Base-by-base conservation (phyloP, 2,113 vertebrate genomes). In the Himantopus leucocephalus region DNA sequence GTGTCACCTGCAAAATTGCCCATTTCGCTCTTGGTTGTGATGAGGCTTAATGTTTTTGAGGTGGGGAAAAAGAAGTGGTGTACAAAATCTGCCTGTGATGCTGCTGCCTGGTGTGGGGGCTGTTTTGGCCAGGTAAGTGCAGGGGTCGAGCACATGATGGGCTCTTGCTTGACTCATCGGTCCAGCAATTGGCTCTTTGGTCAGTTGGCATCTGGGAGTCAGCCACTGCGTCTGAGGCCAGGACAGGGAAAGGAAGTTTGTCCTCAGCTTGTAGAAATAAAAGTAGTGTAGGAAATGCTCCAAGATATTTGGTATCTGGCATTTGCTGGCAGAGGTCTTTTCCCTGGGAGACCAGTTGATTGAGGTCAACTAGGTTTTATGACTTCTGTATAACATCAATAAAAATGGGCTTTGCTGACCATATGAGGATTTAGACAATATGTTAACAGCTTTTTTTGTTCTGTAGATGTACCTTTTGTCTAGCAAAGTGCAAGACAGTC, bases 71-170 rank as follows among this genome's bases (percentile, higher is more conserved):
- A 26, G 23, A 60, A 68, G 21, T 4, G 32, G 5, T 45, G 18
- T 53, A 35, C 9, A 52, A 37, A 74, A 37, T n/a, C 14, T 66
- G 2, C 35, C 47, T 80, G 55, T 30, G 39, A 5, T 52, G 50
- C 66, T 48, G 27, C 45, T 87, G 39, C 45, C 20, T 17, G 11
- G 5, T 32, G 12, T 3, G 6, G 39, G 8, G 37, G 7, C 32
- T 11, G 41, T 63, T 91, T 75, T n/a, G 60, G 32, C n/a, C 52
- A 12, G 15, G 13, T 22, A 4, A 34, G 12, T 12, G 10, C 50
- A 60, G 32, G 11, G 14, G 2, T 47, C 1, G 0, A 2, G 15
- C 3, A 3, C 15, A 1, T 1, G 4, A 11, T 1, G 2, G 50
- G 27, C 50, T 78, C 24, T 43, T 1, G 1, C 23, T 43, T 3